Conservation (phyloP, 2,797 vertebrate genomes). For the Cirrhinus molitorella region DNA sequence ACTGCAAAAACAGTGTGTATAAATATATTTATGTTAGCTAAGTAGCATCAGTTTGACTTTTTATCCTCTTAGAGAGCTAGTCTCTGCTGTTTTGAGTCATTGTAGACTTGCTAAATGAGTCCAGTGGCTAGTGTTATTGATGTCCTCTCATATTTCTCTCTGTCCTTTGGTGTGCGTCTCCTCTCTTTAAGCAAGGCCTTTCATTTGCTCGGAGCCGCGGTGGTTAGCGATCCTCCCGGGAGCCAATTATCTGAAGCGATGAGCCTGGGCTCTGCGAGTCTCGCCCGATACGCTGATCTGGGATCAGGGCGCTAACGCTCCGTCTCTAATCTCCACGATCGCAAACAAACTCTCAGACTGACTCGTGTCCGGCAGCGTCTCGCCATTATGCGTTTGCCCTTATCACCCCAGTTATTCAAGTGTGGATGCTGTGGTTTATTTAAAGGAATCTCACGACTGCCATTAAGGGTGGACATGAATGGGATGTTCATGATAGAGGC, state of each 20-base stretch:
- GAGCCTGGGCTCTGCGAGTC: constrained; percentile 7
- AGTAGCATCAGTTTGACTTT: not conserved
- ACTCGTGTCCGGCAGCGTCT: constrained; percentile 4
- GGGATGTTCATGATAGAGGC: not conserved
- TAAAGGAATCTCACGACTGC: not conserved
- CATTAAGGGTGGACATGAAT: not conserved
- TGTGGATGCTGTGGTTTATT: not conserved
- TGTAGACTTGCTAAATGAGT: constrained; percentile 9
- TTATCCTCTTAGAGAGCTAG: not conserved
- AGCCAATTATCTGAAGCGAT: constrained; percentile 74
- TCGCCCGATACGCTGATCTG: not conserved
- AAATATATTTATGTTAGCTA: too few species aligned
- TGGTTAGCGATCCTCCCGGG: constrained; percentile 70
- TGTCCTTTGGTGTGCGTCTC: constrained; percentile 47
- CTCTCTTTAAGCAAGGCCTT: constrained; percentile 67
- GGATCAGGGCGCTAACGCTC: not conserved
- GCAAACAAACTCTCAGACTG: constrained; percentile 1
- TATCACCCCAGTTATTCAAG: not conserved
- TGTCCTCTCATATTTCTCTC: not conserved
- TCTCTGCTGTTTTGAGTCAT: not conserved
- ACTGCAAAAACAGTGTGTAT: not conserved
- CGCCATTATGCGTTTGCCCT: not conserved
- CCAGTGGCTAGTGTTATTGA: constrained; percentile 13
- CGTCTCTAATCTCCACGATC: not conserved
- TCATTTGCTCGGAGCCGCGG: constrained; percentile 69